Base-by-base conservation (phyloP, 2,797 vertebrate species). In the Scomberomorus guttatus region DNA sequence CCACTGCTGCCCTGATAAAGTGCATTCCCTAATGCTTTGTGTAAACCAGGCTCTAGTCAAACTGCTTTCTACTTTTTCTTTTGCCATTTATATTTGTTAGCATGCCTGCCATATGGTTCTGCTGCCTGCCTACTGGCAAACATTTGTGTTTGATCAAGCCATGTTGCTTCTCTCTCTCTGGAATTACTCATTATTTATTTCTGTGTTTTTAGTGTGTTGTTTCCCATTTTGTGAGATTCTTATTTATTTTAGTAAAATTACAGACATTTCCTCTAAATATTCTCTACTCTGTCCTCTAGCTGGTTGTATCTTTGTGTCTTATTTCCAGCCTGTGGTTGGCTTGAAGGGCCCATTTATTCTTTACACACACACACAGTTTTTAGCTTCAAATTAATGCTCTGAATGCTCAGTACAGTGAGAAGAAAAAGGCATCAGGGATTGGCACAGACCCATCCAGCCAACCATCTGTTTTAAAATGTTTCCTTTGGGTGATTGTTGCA, bases 381-480 rank as follows among this genome's bases (percentile, higher is more conserved):
- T 75, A 71, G 56, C 74, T 73, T 22, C 46, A 82, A 81, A 80
- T 83, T 24, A 79, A 77, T 72, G 24, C 68, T 72, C 25, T 73
- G 55, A 77, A 84, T 60, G 58, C 44, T 81, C 50, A 59, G 51
- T 60, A 64, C 67, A 67, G 50, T 70, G 66, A 63, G 63, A 61
- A 75, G 66, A 81, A 72, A 86, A 75, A 64, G 22, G 65, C 55
- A 71, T 65, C 57, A 61, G 62, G 32, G 63, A 71, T 70, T 81
- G 78, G 68, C 71, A 73, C 52, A 63, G 32, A 68, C 56, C 51
- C 87, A 87, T 79, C 61, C 57, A 87, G 63, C 64, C 74, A 86
- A 72, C 84, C 86, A 87, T 90, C 86, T 83, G 84, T 76, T 86
- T 82, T 72, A 55, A 85, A 80, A 84, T 67, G 59, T 82, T 80